These are phyloP conservation scores for Donacobius atricapilla DNA, from an alignment of 2,113 vertebrate species.

Conservation along the genomic window DNA sequence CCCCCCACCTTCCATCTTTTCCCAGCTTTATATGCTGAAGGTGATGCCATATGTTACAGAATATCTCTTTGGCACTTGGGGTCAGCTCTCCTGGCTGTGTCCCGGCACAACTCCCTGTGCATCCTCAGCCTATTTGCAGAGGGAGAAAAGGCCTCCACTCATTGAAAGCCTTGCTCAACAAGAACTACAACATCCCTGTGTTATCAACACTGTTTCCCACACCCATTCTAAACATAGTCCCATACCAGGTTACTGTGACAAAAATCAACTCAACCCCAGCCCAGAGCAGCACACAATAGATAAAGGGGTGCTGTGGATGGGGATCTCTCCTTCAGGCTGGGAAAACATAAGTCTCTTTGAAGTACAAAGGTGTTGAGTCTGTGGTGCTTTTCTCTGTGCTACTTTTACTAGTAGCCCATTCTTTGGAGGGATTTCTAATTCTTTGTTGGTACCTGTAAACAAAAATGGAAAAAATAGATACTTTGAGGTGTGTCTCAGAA, in stretches of 20 bases:
- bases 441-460: background rate
- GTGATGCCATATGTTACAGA: too few species aligned
- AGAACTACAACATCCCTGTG: accelerated
- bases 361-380: background rate
- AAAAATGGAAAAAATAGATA: background rate
- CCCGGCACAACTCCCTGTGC: background rate
- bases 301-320: background rate
- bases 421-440: background rate
- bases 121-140: background rate
- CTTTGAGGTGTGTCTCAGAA: background rate
- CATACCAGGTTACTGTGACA: background rate
- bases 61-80: background rate
- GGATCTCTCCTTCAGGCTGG: background rate
- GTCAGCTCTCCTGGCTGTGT: background rate
- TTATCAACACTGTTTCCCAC: background rate
- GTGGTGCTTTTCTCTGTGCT: background rate
- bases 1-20: background rate
- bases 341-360: background rate
- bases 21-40: background rate
- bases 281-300: background rate
- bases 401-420: background rate
- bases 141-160: background rate
- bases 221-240: background rate
- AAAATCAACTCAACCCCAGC: background rate
- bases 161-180: background rate